A percentile compares a stretch with the other conserved stretches of the same genome.
Conservation (phyloP, 2,797 vertebrate genomes). For the Crenuchus spilurus region DNA sequence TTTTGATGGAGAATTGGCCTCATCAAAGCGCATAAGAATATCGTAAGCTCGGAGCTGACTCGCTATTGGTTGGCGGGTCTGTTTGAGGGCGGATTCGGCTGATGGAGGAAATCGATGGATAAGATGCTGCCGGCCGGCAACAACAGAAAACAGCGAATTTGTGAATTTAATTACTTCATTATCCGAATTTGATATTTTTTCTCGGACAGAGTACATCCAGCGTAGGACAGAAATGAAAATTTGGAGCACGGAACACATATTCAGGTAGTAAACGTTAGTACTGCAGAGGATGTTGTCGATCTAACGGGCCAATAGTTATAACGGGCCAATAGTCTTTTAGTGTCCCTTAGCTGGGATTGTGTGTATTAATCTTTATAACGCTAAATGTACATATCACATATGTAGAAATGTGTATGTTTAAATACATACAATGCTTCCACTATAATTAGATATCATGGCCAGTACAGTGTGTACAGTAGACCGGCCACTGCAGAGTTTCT, state of each 20-base stretch:
- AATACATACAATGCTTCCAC: too few species aligned
- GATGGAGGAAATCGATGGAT: constrained; percentile 25
- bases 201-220: neutral
- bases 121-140: constrained; percentile 30
- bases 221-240: constrained; percentile 75
- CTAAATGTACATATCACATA: too few species aligned
- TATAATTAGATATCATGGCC: too few species aligned
- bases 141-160: neutral
- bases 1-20: constrained; percentile 13
- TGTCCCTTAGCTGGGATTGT: too few species aligned
- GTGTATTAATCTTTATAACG: too few species aligned
- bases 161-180: neutral
- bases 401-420: too few species aligned
- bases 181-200: neutral
- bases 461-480: too few species aligned
- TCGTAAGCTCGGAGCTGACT: neutral
- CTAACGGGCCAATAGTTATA: too few species aligned
- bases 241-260: constrained; percentile 84
- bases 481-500: too few species aligned
- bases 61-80: constrained; percentile 39
- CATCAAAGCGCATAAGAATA: neutral
- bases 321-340: too few species aligned
- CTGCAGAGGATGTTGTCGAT: neutral
- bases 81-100: constrained; percentile 6
- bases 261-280: constrained; percentile 77